Percentiles rank a stretch among this genome's conserved stretches.
These are phyloP conservation scores for Neofelis nebulosa DNA, from an alignment of 2,113 vertebrate species.

Conservation along the genomic window DNA sequence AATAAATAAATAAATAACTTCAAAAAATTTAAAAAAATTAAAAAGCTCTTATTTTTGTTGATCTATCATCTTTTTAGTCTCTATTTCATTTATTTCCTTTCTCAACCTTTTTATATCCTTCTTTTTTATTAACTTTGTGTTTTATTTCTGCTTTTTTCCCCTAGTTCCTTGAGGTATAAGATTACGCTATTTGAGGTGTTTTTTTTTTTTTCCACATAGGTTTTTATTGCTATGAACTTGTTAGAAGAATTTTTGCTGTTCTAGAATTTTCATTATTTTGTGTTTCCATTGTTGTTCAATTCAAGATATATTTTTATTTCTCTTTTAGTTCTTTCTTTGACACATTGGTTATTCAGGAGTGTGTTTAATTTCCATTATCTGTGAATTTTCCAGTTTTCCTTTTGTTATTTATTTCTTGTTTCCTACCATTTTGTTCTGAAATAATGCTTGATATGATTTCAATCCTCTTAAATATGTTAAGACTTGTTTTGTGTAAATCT, in stretches of 20 bases:
- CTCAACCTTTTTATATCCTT: background rate
- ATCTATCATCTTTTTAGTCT: background rate
- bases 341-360: background rate
- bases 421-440: background rate
- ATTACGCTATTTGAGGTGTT: background rate
- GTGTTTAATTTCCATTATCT: background rate
- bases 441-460: background rate
- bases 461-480: background rate
- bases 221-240: background rate
- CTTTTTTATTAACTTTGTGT: background rate
- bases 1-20: too few species aligned
- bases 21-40: too few species aligned
- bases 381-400: background rate
- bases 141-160: background rate
- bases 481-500: background rate
- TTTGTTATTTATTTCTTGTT: background rate
- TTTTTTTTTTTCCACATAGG: background rate
- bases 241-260: background rate
- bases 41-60: background rate
- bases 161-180: background rate
- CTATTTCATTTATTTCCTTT: background rate
- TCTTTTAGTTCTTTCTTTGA: background rate
- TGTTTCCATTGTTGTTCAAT: background rate
- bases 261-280: background rate
- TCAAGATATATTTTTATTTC: background rate